Evolutionary conservation across 2,888 invertebrate species (phyloP), one percentile per base, ranked within the genome.

Genomic region (Epirrhoe tristata): DNA sequence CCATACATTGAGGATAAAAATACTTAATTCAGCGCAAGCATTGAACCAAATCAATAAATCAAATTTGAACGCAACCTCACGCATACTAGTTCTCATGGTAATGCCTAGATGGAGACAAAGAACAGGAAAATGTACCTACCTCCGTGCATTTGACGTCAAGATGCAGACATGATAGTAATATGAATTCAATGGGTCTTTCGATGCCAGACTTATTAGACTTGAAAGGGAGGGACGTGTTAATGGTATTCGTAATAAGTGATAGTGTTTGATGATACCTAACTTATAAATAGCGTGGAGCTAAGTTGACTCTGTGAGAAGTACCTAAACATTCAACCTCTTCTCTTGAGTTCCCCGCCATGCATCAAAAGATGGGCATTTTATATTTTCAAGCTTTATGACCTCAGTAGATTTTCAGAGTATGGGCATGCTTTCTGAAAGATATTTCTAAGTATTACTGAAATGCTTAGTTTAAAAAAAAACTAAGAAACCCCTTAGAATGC

Each of bases 61-160:
- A 86, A 89, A 83, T 79, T 79, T 75, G 78, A 84, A 85, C 84
- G 81, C 81, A 81, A 82, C 80, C 80, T 58, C 79, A 83, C 81
- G 79, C 86, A 88, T 85, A 87, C 85, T 57, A 72, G 60, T 66
- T 67, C 58, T 16, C 57, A 84, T 85, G 83, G 74, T 83, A 85
- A 87, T 86, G 75, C 67, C 74, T 77, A 74, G 71, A 76, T 72
- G 73, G 70, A 79, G 77, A 77, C 86, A 87, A 88, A 84, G 87
- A 86, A 83, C 88, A 90, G 90, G 90, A 90, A 89, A 90, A 90
- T 82, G 80, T 68, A 65, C 72, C 58, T 46, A 51, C n/a, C n/a
- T n/a, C n/a, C 51, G 58, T 75, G 66, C 70, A 74, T 48, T 73
- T 82, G 83, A 84, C 84, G 84, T 82, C 82, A 80, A 80, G 77